Percentiles rank a stretch among this genome's conserved stretches.
Conservation (phyloP, 1,140 invertebrate genomes). For the Matsumurasca onukii region DNA sequence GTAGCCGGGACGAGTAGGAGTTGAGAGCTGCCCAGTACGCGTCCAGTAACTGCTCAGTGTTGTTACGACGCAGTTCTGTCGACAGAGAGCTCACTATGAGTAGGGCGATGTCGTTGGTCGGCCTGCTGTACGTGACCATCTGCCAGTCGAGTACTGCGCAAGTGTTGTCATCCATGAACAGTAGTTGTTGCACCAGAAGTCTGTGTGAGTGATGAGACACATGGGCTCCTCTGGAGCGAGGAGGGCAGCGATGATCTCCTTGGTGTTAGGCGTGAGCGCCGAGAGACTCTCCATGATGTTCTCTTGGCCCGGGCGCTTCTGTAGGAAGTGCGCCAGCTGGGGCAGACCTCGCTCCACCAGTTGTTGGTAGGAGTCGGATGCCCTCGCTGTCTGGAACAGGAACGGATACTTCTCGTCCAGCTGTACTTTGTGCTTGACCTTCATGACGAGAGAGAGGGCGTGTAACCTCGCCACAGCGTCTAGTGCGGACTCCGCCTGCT, state of each 20-base stretch:
- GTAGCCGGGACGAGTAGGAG: slow-evolving; percentile 54
- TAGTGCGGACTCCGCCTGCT: slow-evolving; percentile 64
- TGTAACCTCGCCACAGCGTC: slow-evolving; percentile 69
- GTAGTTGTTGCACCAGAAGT: slow-evolving; percentile 82
- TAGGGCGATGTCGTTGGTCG: slow-evolving; percentile 76
- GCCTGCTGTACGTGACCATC: slow-evolving; percentile 73
- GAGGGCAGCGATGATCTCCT: slow-evolving; percentile 62
- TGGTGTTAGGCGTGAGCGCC: slow-evolving; percentile 57
- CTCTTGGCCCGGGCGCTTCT: slow-evolving; percentile 60
- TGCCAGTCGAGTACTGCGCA: slow-evolving; percentile 80
- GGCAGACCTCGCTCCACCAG: slow-evolving; percentile 71
- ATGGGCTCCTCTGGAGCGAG: slow-evolving; percentile 65
- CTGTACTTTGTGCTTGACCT: slow-evolving; percentile 57
- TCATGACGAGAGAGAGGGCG: slow-evolving; percentile 65
- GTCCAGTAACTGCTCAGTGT: slow-evolving; percentile 62
- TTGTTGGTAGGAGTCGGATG: slow-evolving; percentile 75
- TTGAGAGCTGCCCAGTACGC: slow-evolving; percentile 66
- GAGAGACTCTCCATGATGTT: slow-evolving; percentile 55
- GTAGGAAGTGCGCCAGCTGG: slow-evolving; percentile 66
- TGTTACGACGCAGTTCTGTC: slow-evolving; percentile 62
- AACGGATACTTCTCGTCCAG: slow-evolving; percentile 68
- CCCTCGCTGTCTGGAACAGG: slow-evolving; percentile 70
- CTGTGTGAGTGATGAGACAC: slow-evolving; percentile 72
- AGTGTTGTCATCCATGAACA: slow-evolving; percentile 59
- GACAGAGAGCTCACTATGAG: slow-evolving; percentile 75